Evolutionary conservation across 2,113 vertebrate genomes (phyloP).

Genomic region (Prionailurus bengalensis): DNA sequence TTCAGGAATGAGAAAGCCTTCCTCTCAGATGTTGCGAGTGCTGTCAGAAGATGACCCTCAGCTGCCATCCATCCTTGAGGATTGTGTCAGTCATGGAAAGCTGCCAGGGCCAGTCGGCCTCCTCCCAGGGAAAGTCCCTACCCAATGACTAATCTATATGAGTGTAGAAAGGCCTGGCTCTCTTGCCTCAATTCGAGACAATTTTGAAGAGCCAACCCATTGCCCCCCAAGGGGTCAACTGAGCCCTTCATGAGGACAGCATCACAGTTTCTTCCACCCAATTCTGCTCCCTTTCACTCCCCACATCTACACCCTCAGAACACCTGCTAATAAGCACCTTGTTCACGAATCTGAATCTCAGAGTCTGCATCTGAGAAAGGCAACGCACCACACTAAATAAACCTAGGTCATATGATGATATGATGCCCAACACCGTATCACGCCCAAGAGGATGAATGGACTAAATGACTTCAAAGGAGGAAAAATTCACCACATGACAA

Average conservation of each 20-base stretch:
- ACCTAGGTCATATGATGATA: not conserved
- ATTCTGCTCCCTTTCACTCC: not conserved
- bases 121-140: not conserved
- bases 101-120: not conserved
- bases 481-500: not conserved
- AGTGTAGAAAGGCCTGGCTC: not conserved
- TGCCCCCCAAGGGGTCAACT: no score
- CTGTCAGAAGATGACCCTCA: not conserved
- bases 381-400: not conserved
- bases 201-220: not conserved
- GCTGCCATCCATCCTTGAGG: not conserved
- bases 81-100: not conserved
- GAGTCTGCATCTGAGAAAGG: not conserved
- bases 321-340: not conserved
- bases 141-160: not conserved
- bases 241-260: not conserved
- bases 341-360: not conserved
- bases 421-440: rapidly evolving
- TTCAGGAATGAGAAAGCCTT: not conserved
- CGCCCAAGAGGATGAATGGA: not conserved
- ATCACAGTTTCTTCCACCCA: not conserved
- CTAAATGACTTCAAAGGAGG: not conserved
- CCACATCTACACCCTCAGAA: not conserved
- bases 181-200: not conserved
- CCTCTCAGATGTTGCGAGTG: not conserved